Evolutionary conservation across 2,888 invertebrate genomes (phyloP), one percentile per base, ranked within the genome.

Genomic region (Pantelozetes paolii): DNA sequence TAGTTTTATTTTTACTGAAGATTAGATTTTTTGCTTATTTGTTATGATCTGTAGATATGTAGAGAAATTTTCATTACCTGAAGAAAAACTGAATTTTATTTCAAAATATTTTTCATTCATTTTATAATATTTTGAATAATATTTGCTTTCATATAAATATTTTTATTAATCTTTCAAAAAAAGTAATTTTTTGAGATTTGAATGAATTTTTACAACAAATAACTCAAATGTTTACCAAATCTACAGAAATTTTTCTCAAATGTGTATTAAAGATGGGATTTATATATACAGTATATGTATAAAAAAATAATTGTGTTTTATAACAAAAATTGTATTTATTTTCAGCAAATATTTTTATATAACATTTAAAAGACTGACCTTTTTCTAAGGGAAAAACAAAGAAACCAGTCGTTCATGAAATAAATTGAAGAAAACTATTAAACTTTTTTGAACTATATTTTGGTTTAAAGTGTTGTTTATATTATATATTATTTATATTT

Each of bases 391-490:
- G 23, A 54, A 54, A 54, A 23, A 8, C 23, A 54, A 23, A 54
- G 54, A 23, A 54, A 54, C 54, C 54, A 54, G 54, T 54, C 54
- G 54, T 54, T 54, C 54, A 54, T 54, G 23, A 54, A 54, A 54
- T 54, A 54, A 54, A 54, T 54, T 26, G 54, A 54, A 54, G 13
- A 20, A 54, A 54, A 54, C 26, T 23, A 54, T 54, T 23, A 23
- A 54, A 13, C 13, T 40, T 40, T 40, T 13, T 40, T 40, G 40
- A 40, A 40, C 8, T 9, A 40, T 9, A 54, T 23, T 54, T 54
- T 13, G 23, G 26, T 8, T 36, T 36, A 9, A 36, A 36, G 5
- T 36, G 36, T 8, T 8, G 9, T 36, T 36, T 36, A 8, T 36
- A 8, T 36, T 36, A 8, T 9, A 36, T 36, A 36, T 8, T 36